phyloP scores from a whole-genome alignment of 2,113 vertebrate genomes.

The Girardinichthys multiradiatus region DNA sequence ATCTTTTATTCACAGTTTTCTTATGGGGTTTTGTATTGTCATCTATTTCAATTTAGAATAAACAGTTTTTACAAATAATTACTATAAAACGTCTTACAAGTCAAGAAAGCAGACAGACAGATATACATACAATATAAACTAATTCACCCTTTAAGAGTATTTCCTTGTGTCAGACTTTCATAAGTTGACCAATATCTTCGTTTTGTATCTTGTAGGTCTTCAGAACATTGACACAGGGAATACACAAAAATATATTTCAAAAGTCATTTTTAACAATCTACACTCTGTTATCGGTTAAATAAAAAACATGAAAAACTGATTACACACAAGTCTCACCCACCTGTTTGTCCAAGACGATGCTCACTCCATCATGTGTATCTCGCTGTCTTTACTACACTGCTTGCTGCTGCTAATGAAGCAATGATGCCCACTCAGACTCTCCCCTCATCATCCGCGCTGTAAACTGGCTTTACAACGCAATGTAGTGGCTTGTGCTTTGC shows the following conservation, averaged over 20 bases:
- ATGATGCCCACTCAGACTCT: constrained; percentile 46
- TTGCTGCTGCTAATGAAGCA: constrained; percentile 32
- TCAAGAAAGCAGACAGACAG: constrained; percentile 1
- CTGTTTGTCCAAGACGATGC: constrained; percentile 39
- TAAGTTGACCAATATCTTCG: constrained; percentile 11
- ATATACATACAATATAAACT: not conserved
- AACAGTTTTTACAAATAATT: too few species aligned
- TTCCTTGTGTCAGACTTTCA: too few species aligned
- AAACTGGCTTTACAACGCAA: constrained; percentile 34
- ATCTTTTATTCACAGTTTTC: too few species aligned
- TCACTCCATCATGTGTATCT: constrained; percentile 32
- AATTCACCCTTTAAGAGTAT: too few species aligned
- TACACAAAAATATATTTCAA: too few species aligned
- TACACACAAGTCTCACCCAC: constrained; percentile 17
- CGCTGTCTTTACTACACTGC: constrained; percentile 28
- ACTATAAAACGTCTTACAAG: too few species aligned
- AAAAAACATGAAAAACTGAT: not conserved
- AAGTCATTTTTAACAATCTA: constrained; percentile 1
- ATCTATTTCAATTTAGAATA: too few species aligned
- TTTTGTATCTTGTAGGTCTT: not conserved
- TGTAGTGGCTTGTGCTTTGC: constrained; percentile 17
- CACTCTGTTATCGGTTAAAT: not conserved
- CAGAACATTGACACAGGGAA: not conserved
- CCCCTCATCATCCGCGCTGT: constrained; percentile 35
- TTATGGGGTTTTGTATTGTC: too few species aligned